Evolutionary conservation across 2,888 invertebrate genomes (phyloP).

Genomic region (Disparrhopalites patrizii): DNA sequence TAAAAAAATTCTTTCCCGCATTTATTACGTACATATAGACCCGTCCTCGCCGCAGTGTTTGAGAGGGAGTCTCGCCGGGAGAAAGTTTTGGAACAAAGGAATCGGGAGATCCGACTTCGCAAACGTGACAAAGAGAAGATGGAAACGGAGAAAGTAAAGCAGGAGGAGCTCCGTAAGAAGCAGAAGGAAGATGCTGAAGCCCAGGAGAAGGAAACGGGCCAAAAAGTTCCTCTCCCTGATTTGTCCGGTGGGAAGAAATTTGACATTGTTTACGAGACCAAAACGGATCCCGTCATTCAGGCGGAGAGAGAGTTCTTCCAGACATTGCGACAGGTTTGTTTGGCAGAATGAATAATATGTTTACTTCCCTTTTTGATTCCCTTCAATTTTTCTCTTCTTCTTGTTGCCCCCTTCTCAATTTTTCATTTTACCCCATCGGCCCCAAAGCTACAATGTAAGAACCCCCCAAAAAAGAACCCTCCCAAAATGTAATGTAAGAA

Average conservation of each 20-base stretch:
- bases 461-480: too few species aligned
- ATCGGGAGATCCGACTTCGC: constrained; percentile 35
- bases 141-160: constrained; percentile 27
- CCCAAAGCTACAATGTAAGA: too few species aligned
- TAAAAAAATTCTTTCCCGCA: background rate
- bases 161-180: constrained; percentile 18
- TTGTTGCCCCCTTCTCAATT: too few species aligned
- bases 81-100: constrained; percentile 37
- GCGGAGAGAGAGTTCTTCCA: constrained; percentile 31
- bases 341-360: background rate
- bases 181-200: constrained; percentile 15
- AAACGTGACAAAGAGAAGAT: constrained; percentile 39
- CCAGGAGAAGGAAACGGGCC: constrained; percentile 16
- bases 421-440: too few species aligned
- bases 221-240: constrained; percentile 16
- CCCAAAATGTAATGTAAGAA: too few species aligned
- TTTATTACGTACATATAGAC: constrained; percentile 25
- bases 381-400: too few species aligned
- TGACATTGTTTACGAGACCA: constrained; percentile 30
- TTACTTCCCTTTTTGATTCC: background rate
- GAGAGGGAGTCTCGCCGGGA: constrained; percentile 41
- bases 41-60: constrained; percentile 34
- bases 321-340: constrained; percentile 23
- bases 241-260: constrained; percentile 23
- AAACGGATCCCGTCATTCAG: constrained; percentile 24